Base-by-base conservation (phyloP, 2,797 vertebrate genomes). In the Mallotus villosus region DNA sequence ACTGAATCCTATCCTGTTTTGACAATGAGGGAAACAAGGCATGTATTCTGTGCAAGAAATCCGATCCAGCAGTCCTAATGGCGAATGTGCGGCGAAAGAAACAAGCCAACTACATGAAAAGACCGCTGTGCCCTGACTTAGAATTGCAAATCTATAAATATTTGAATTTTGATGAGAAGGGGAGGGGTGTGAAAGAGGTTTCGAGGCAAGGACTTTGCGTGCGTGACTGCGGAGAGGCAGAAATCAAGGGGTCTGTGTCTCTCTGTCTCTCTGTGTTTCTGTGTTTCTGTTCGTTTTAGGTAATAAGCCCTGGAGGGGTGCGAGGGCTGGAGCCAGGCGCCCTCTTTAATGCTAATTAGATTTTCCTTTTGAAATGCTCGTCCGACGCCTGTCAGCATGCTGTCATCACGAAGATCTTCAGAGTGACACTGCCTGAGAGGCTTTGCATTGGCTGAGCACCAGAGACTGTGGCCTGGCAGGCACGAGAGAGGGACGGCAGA, bases 321-420 rank as follows among this genome's bases (percentile, higher is more conserved):
- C 66, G 70, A 72, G 71, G 82, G 83, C 86, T 80, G 72, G 60
- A 69, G 79, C 74, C 62, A 61, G 51, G 71, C 71, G 72, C 72
- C 71, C 68, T 68, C 68, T 84, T 85, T 89, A 88, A 86, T 88
- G 82, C 74, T 86, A 89, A 90, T 91, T 89, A 75, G 78, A 88
- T 88, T 88, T 90, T 79, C 75, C 83, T 84, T 85, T 85, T 79
- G 83, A 84, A 88, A 74, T 72, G 78, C 85, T 88, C 46, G 59
- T 72, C 73, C 74, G 66, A 79, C 41, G 77, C 83, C 84, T 87
- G 83, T 90, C 88, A 90, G 84, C 86, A 85, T 85, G 76, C 80
- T 85, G 85, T 90, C 86, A 85, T 78, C 78, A 81, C 76, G 73
- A 74, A 75, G 68, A 84, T 76, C 75, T 83, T 85, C 70, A 67